These are phyloP conservation scores for Saxidomus purpurata DNA, from an alignment of 1,140 invertebrate species.

Conservation along the genomic window DNA sequence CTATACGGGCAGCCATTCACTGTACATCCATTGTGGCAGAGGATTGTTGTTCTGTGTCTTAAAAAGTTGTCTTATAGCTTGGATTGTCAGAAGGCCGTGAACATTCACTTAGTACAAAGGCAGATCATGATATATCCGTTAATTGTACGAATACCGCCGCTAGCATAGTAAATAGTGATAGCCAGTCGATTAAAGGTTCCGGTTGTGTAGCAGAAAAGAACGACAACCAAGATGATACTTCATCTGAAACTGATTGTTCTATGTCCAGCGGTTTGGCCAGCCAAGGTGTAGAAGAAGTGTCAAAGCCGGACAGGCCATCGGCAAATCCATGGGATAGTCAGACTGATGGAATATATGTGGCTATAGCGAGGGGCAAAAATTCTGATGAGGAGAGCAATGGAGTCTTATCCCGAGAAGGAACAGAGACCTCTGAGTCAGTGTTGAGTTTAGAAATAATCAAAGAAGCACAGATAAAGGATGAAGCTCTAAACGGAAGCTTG, in stretches of 20 bases:
- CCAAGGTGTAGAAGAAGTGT: too few species aligned
- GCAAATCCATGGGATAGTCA: too few species aligned
- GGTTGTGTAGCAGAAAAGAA: background rate
- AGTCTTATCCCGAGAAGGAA: too few species aligned
- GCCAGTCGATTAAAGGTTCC: background rate
- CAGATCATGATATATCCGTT: background rate
- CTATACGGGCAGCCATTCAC: background rate
- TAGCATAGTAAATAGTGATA: background rate
- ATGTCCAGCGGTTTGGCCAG: too few species aligned
- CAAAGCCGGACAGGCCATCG: too few species aligned
- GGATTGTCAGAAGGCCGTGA: background rate
- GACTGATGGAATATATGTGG: too few species aligned
- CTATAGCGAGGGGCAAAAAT: too few species aligned
- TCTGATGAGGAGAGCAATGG: background rate
- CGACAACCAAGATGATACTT: too few species aligned
- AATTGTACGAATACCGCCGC: background rate
- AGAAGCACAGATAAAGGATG: background rate
- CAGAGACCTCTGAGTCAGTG: background rate
- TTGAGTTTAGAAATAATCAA: background rate
- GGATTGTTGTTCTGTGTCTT: slow-evolving; percentile 33
- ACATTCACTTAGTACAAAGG: background rate
- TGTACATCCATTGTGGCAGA: background rate
- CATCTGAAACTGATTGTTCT: too few species aligned
- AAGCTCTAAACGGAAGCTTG: background rate
- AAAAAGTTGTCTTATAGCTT: background rate